Base-by-base conservation (phyloP, 2,888 invertebrate genomes). In the Pammene aurita region DNA sequence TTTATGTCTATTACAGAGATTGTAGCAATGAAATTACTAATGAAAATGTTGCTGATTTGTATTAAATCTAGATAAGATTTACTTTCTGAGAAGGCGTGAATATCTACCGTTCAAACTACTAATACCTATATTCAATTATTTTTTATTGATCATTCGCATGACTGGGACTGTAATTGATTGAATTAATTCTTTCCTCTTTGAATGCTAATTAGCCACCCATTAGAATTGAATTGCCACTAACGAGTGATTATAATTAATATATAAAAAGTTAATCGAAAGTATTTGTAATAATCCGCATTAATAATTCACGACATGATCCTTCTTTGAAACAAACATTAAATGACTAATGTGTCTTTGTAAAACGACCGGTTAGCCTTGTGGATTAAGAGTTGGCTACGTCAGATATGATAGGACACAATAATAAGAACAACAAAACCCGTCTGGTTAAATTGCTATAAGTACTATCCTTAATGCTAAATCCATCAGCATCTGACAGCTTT, bases 91-190 rank as follows among this genome's bases (percentile, higher is more conserved):
- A 64, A 68, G 48, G 26, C 64, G 46, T 50, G 35, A 41, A 60
- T 58, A 58, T 44, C 52, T 7, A 7, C 34, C 34, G 1, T 54
- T 54, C n/a, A n/a, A 52, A 18, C 48, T 10, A 7, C 10, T 35
- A 7, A 26, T 46, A 14, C n/a, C n/a, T 42, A 54, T 64, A 57
- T 52, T 41, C 52, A 46, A 46, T 69, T 69, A 60, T 16, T 65
- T 68, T 69, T 69, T 69, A 69, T 65, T 69, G 65, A 60, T 65
- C 62, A 62, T 67, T 68, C 58, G 58, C 58, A 55, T 65, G 64
- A 65, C 60, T 58, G 42, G 42, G 50, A 41, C 41, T 38, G 26
- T 65, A 60, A 60, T 65, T 65, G 35, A 69, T 58, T 65, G 44
- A 64, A 55, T 64, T 16, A 46, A 69, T 55, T 54, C 34, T 46